A percentile compares a stretch with the other conserved stretches of the same genome.
These are phyloP conservation scores for Drosophila austrosaltans DNA, from an alignment of 2,888 invertebrate genomes.

Conservation along the genomic window DNA sequence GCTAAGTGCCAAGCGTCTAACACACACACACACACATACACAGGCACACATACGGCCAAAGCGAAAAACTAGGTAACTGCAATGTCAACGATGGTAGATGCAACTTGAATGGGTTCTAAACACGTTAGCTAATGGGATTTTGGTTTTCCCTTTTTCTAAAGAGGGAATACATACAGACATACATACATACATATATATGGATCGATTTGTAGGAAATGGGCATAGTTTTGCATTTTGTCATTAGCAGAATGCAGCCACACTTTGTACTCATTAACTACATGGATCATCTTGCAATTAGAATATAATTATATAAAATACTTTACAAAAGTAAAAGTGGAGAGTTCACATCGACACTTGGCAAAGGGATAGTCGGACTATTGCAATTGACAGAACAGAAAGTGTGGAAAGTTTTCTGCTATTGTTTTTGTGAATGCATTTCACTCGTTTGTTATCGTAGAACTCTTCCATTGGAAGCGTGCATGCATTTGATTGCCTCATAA, in stretches of 20 bases:
- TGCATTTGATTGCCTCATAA: neutral
- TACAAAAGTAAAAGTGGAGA: no score
- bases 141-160: neutral
- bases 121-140: conserved; percentile 5
- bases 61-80: conserved; percentile 7
- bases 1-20: conserved; percentile 55
- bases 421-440: neutral
- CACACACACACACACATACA: conserved; percentile 6
- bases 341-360: neutral
- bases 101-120: conserved; percentile 1
- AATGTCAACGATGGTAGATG: conserved; percentile 5
- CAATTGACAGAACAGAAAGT: no score
- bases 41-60: neutral
- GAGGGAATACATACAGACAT: neutral
- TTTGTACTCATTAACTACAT: neutral
- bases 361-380: neutral
- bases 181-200: neutral
- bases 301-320: no score
- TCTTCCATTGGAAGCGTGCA: neutral
- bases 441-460: neutral
- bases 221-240: neutral
- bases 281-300: neutral
- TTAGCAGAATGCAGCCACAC: conserved; percentile 5
- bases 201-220: conserved; percentile 5
- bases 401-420: no score